Conservation (phyloP, 2,113 vertebrate genomes). For the Dipodomys ordii region DNA sequence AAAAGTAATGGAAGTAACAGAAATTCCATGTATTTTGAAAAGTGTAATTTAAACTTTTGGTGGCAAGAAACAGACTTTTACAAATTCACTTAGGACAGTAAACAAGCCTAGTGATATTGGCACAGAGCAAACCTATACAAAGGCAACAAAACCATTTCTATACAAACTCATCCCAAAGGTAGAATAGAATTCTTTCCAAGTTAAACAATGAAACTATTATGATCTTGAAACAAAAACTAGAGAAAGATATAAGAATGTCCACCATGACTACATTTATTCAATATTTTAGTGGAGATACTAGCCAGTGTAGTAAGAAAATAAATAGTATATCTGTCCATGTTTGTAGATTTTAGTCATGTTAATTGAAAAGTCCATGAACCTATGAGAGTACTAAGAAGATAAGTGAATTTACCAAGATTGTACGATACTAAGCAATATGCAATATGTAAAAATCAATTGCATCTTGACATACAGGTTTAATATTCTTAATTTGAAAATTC, state of each 20-base stretch:
- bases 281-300: neutral
- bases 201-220: neutral
- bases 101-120: no score
- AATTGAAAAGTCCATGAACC: neutral
- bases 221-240: neutral
- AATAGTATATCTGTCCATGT: neutral
- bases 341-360: neutral
- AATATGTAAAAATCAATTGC: neutral
- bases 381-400: neutral
- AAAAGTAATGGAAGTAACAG: neutral
- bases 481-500: neutral
- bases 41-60: neutral
- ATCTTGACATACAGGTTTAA: neutral
- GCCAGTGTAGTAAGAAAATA: neutral
- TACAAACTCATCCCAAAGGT: neutral
- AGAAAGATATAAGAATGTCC: neutral
- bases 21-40: neutral
- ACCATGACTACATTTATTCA: neutral
- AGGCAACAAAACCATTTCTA: conserved; percentile 22
- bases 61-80: neutral
- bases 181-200: neutral
- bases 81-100: neutral
- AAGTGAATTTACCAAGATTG: neutral
- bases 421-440: neutral
- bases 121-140: neutral